Evolutionary conservation across 2,113 vertebrate genomes (phyloP), one percentile per base, ranked within the genome.

Genomic region (Elgaria multicarinata): DNA sequence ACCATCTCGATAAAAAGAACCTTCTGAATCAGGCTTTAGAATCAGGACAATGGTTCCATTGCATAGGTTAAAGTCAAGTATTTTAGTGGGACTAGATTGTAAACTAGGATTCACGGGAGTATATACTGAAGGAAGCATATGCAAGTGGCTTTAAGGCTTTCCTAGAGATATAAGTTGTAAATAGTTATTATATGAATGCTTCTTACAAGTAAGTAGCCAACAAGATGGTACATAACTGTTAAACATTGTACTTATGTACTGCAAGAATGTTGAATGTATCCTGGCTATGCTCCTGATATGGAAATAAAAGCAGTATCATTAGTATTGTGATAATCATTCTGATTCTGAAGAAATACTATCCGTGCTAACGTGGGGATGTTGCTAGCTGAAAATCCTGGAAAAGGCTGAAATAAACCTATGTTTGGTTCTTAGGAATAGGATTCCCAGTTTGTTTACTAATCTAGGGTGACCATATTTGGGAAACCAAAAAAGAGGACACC

Each of bases 161-260:
- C 91, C 90, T 90, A 88, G 86, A 89, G 89, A 92, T 94, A 80
- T 74, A 80, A 92, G 95, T 85, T 96, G 96, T 96, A 96, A 91
- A 96, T 95, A 95, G 89, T 95, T 93, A 67, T 87, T 91, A 91
- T 91, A 83, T 89, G 85, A 78, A 12, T 1, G 42, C 89, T 92
- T 94, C 80, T 92, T 58, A 75, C 22, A 26, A 91, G 26, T 86
- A 46, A 85, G 69, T 74, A 85, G 31, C 0, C 7, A 87, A 94
- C 93, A 90, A 1, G n/a, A 75, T 88, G 75, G 42, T 83, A 50
- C 58, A 12, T 76, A 89, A 72, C 76, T 93, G 42, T 74, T 66
- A 85, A 64, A 77, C 71, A 88, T 89, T 87, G 46, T 42, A 85
- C 28, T 90, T 7, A 1, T 62, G 31, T 81, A 90, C 72, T 33